Evolutionary conservation across 2,888 invertebrate genomes (phyloP).

Genomic region (Ischnura elegans): DNA sequence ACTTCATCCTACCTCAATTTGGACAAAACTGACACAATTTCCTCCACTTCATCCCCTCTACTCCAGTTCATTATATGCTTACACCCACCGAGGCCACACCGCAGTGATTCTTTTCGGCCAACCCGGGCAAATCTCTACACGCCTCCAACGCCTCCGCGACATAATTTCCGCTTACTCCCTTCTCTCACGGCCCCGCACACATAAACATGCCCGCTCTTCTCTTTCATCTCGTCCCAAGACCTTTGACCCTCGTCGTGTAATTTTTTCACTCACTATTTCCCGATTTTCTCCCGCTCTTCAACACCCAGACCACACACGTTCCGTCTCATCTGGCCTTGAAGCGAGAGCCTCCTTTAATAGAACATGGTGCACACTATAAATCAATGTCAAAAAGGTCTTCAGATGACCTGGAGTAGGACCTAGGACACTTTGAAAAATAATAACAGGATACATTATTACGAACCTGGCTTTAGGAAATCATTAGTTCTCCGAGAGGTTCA

Average conservation of each 20-base stretch:
- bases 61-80: neutral
- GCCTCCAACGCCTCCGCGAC: neutral
- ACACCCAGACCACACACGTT: neutral
- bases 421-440: no score
- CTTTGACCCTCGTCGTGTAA: conserved; percentile 36
- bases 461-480: no score
- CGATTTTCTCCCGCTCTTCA: neutral
- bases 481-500: no score
- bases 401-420: no score
- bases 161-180: neutral
- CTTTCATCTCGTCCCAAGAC: neutral
- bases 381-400: no score
- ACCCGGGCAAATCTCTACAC: no score
- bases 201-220: neutral
- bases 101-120: no score
- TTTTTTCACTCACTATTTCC: conserved; percentile 24
- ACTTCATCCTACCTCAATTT: neutral
- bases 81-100: no score
- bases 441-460: no score
- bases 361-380: no score
- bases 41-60: neutral
- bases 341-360: no score
- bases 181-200: neutral
- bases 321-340: neutral
- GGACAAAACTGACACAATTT: neutral